These are phyloP conservation scores for Melanotus villosus DNA, from an alignment of 2,888 invertebrate genomes.

Conservation along the genomic window DNA sequence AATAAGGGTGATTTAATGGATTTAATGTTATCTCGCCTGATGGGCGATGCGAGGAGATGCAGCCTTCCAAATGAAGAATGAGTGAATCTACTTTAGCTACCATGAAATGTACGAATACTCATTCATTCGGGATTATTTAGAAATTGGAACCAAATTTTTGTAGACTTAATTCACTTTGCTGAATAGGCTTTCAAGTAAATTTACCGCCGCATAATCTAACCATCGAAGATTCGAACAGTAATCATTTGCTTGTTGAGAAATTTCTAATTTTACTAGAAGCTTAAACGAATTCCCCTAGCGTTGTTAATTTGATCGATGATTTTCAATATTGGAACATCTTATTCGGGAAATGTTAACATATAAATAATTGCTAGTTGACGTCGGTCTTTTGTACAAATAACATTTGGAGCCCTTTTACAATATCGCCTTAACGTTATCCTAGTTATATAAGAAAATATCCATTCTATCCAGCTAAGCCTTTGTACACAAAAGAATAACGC, in stretches of 20 bases:
- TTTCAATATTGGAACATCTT: no score
- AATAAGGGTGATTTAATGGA: constrained; percentile 38
- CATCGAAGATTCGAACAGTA: not conserved
- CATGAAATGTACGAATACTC: constrained; percentile 16
- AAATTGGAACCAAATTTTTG: constrained; percentile 24
- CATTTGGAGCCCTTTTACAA: not conserved
- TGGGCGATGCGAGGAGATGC: constrained; percentile 23
- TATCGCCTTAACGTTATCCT: constrained; percentile 8
- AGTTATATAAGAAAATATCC: constrained; percentile 19
- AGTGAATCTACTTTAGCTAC: constrained; percentile 25
- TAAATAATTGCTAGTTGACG: not conserved
- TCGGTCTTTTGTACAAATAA: constrained; percentile 1
- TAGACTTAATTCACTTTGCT: constrained; percentile 26
- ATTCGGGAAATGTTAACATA: no score
- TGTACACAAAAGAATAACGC: constrained; percentile 21
- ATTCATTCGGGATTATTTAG: constrained; percentile 23
- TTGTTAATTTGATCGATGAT: no score
- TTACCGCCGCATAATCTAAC: constrained; percentile 18
- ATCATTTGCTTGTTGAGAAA: not conserved
- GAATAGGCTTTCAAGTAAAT: constrained; percentile 29
- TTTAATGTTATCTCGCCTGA: constrained; percentile 37
- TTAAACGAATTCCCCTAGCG: not conserved
- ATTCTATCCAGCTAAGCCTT: constrained; percentile 14
- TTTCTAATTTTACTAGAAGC: constrained; percentile 18
- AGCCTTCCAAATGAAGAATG: constrained; percentile 25